Evolutionary conservation across 2,113 vertebrate species (phyloP).

Genomic region (Cyrtonyx montezumae): DNA sequence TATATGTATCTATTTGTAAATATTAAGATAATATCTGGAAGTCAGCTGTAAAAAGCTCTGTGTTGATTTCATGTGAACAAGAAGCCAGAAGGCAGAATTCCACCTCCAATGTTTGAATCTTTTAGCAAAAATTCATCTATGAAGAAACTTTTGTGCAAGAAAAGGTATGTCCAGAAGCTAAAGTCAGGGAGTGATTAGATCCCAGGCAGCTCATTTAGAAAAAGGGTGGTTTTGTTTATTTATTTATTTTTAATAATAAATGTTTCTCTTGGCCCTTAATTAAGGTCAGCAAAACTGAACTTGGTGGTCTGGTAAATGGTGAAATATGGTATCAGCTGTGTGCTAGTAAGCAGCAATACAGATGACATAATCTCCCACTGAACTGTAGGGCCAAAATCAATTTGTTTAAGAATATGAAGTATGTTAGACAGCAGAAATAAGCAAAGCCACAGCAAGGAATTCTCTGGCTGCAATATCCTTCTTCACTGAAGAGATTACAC

Average conservation of each 20-base stretch:
- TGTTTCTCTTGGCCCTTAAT: not conserved
- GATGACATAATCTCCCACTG: not conserved
- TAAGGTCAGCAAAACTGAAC: not conserved
- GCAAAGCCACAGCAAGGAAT: not conserved
- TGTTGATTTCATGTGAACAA: not conserved
- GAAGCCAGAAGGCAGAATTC: not conserved
- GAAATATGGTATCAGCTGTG: not conserved
- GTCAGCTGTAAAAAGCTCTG: not conserved
- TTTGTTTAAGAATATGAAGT: constrained; percentile 16
- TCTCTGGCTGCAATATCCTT: not conserved
- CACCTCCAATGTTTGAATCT: not conserved
- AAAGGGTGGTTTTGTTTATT: not conserved
- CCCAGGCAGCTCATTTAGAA: not conserved
- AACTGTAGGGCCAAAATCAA: constrained; percentile 6
- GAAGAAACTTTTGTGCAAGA: not conserved
- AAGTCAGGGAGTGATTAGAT: not conserved
- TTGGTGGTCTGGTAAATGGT: not conserved
- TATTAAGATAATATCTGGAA: not conserved
- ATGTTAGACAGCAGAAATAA: constrained; percentile 39
- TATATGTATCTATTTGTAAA: not conserved
- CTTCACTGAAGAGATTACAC: not conserved
- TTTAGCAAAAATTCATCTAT: not conserved
- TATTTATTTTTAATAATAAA: not conserved
- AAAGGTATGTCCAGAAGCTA: not conserved
- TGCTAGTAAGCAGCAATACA: not conserved